Conservation (phyloP, 2,113 vertebrate species). For the Mesitornis unicolor region DNA sequence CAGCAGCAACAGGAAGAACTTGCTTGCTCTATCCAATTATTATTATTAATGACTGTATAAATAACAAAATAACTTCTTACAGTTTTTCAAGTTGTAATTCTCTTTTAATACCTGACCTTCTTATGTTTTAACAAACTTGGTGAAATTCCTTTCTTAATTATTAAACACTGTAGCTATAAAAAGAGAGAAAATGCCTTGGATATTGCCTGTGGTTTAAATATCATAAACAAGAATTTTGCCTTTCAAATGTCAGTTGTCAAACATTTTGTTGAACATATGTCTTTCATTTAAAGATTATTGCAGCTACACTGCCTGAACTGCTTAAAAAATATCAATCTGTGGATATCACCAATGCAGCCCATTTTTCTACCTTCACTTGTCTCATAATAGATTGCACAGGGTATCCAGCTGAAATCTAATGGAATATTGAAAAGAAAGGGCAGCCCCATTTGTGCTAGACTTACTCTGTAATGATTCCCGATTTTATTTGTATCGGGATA, state of each 20-base stretch:
- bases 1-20: not conserved
- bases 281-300: not conserved
- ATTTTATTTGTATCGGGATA: not conserved
- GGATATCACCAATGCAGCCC: not conserved
- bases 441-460: not conserved
- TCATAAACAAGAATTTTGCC: constrained; percentile 5
- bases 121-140: not conserved
- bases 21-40: not conserved
- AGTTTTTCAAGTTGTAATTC: constrained; percentile 7
- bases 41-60: constrained; percentile 47
- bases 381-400: not conserved
- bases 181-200: not conserved
- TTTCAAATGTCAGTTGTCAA: constrained; percentile 27
- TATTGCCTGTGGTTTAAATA: not conserved
- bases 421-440: not conserved
- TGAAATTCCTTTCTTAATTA: constrained; percentile 39
- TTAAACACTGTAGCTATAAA: constrained; percentile 5
- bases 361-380: not conserved
- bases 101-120: constrained; percentile 30
- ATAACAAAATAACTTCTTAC: constrained; percentile 37
- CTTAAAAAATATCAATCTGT: not conserved
- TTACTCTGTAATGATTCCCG: not conserved
- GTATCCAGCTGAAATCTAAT: not conserved
- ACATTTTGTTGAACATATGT: not conserved
- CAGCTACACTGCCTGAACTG: not conserved